Conservation (phyloP, 2,888 invertebrate species). For the Sicus ferrugineus region DNA sequence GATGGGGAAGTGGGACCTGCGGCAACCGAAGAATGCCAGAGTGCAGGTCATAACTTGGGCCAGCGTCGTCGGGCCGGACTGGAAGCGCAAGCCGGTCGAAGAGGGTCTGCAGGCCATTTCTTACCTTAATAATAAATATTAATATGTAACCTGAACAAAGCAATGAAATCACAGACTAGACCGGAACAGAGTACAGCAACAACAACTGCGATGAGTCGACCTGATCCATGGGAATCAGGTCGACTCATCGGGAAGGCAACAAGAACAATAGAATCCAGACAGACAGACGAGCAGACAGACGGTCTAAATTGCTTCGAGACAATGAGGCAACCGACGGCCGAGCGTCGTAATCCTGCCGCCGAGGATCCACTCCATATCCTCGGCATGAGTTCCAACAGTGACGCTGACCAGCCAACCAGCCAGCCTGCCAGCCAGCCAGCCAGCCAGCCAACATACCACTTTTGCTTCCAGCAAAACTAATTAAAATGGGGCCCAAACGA, state of each 20-base stretch:
- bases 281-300: not conserved
- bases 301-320: constrained; percentile 41
- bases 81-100: not conserved
- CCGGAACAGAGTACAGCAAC: not conserved
- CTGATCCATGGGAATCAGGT: constrained; percentile 61
- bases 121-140: not conserved
- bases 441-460: constrained; percentile 26
- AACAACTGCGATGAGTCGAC: constrained; percentile 36
- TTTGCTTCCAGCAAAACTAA: constrained; percentile 60
- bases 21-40: not conserved
- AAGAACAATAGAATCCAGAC: constrained; percentile 38
- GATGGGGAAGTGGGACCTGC: not conserved
- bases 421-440: not conserved
- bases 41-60: constrained; percentile 5
- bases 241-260: constrained; percentile 64
- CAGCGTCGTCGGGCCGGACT: not conserved
- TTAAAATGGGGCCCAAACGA: constrained; percentile 61
- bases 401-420: constrained; percentile 31
- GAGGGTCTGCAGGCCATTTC: not conserved
- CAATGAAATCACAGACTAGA: not conserved
- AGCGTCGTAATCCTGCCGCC: constrained; percentile 7
- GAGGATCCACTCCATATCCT: not conserved
- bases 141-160: not conserved
- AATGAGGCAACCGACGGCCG: constrained; percentile 28
- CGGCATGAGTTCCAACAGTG: not conserved